Percentiles rank a stretch among this genome's conserved stretches.
Conservation (phyloP, 1,140 invertebrate species). For the Lasioglossum baleicum region DNA sequence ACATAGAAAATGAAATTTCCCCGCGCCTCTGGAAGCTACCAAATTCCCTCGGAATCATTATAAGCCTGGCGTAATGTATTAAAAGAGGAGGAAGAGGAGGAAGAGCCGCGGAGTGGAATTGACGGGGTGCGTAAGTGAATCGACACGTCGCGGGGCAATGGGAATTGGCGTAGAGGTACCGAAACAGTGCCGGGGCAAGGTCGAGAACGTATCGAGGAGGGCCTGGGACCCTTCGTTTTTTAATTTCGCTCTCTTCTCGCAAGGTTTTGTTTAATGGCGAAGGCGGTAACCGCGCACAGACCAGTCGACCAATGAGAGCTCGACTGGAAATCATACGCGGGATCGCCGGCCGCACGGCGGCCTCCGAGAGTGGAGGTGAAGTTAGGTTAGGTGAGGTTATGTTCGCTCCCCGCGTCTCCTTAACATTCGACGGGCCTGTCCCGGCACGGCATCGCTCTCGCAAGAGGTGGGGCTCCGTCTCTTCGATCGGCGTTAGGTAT, state of each 20-base stretch:
- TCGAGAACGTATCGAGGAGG: conserved; percentile 53
- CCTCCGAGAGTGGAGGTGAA: conserved; percentile 63
- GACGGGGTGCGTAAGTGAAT: conserved; percentile 13
- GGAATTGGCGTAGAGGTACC: conserved; percentile 9
- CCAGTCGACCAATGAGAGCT: conserved; percentile 69
- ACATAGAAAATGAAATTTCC: too few relatives aligned
- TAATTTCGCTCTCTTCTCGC: conserved; percentile 61
- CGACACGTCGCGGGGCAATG: conserved; percentile 7
- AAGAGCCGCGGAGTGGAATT: too few relatives aligned
- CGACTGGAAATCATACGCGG: conserved; percentile 75
- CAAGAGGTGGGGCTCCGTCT: conserved; percentile 70
- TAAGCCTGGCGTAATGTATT: too few relatives aligned
- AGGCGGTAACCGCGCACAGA: conserved; percentile 71
- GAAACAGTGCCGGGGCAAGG: conserved; percentile 53
- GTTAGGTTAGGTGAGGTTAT: conserved; percentile 71
- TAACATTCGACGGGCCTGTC: conserved; percentile 77
- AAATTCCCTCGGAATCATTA: too few relatives aligned
- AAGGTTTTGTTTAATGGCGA: conserved; percentile 71
- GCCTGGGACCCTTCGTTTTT: conserved; percentile 58
- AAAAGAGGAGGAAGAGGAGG: too few relatives aligned
- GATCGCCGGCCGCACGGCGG: conserved; percentile 64
- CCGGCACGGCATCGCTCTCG: conserved; percentile 63
- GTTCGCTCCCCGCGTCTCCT: conserved; percentile 67
- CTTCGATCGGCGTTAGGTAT: conserved; percentile 67
- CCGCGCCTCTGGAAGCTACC: too few relatives aligned